Percentiles rank a stretch among this genome's conserved stretches.
Evolutionary conservation across 2,797 vertebrate species (phyloP).

Genomic region (Acipenser ruthenus): DNA sequence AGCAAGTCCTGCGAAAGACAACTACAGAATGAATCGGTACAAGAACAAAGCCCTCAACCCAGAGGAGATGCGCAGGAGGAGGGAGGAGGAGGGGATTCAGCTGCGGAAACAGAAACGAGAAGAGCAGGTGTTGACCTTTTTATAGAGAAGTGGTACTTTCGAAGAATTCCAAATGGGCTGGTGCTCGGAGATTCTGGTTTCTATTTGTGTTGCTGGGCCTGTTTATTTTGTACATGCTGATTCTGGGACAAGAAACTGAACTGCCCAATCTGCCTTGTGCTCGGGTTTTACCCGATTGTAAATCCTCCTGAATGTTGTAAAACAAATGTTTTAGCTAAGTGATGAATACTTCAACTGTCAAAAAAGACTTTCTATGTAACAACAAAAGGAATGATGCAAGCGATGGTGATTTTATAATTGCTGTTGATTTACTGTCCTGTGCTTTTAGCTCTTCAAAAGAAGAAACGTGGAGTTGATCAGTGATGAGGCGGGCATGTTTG

Average conservation of each 20-base stretch:
- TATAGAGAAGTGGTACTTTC: not conserved
- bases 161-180: too few relatives aligned
- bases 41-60: slow-evolving; percentile 98
- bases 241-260: too few relatives aligned
- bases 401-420: not conserved
- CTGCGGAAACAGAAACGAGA: slow-evolving; percentile 97
- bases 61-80: slow-evolving; percentile 90
- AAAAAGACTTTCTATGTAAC: too few relatives aligned
- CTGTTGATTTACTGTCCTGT: not conserved
- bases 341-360: too few relatives aligned
- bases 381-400: not conserved
- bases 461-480: slow-evolving; percentile 90
- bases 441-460: slow-evolving; percentile 85
- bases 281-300: too few relatives aligned
- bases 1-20: slow-evolving; percentile 91
- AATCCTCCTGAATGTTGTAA: too few relatives aligned
- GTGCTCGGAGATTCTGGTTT: too few relatives aligned
- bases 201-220: not conserved
- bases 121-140: slow-evolving; percentile 68
- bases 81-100: slow-evolving; percentile 94
- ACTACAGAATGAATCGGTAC: slow-evolving; percentile 97
- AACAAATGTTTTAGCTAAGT: too few relatives aligned
- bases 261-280: too few relatives aligned
- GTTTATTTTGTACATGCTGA: not conserved
- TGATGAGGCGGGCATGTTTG: slow-evolving; percentile 86